Evolutionary conservation across 2,888 invertebrate species (phyloP).

Genomic region (Pegoplata infirma): DNA sequence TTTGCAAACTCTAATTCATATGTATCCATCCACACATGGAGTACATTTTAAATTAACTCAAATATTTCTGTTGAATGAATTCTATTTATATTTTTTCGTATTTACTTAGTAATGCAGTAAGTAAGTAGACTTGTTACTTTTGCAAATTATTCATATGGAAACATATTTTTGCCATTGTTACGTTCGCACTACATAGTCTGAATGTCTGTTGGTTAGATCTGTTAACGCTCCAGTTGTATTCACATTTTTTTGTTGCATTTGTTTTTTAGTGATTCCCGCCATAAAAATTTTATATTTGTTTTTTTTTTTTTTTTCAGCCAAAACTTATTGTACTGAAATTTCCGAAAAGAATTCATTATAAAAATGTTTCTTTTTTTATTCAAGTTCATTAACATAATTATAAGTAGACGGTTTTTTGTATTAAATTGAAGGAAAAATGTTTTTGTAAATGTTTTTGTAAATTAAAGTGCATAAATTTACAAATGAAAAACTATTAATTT

Average conservation of each 20-base stretch:
- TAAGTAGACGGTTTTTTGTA: background rate
- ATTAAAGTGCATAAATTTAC: too few species aligned
- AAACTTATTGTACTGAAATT: background rate
- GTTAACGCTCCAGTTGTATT: constrained; percentile 52
- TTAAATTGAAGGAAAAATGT: constrained; percentile 16
- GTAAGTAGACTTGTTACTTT: background rate
- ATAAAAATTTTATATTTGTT: constrained; percentile 10
- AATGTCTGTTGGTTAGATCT: constrained; percentile 26
- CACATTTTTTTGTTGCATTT: constrained; percentile 19
- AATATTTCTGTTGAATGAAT: constrained; percentile 28
- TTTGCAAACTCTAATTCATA: too few species aligned
- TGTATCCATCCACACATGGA: background rate
- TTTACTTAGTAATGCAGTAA: background rate
- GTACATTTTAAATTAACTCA: constrained; percentile 11
- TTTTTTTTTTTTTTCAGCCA: constrained; percentile 3
- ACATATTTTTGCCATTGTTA: background rate
- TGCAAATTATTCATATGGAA: constrained; percentile 43
- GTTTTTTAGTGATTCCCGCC: constrained; percentile 23
- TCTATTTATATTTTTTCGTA: background rate
- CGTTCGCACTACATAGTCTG: constrained; percentile 2
- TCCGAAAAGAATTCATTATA: background rate
- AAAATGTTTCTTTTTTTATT: constrained; percentile 17
- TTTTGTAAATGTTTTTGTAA: too few species aligned
- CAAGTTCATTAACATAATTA: constrained; percentile 58
- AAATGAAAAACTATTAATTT: too few species aligned